Evolutionary conservation across 2,113 vertebrate species (phyloP), one percentile per base, ranked within the genome.

Genomic region (Megaleporinus macrocephalus): DNA sequence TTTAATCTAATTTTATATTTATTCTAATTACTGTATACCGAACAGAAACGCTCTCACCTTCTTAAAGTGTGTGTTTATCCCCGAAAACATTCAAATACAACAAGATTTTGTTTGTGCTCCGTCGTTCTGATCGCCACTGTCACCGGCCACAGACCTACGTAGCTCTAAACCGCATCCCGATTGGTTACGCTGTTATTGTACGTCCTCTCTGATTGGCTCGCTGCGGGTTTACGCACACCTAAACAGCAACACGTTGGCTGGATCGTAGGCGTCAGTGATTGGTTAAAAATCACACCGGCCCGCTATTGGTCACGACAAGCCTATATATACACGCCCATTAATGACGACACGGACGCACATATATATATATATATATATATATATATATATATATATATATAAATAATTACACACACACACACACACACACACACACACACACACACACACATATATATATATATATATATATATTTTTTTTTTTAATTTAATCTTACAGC

Each of bases 261-360:
- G 49, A 66, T 79, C 76, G 82, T 79, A 74, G 49, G 66, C 16
- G 20, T 69, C 24, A 24, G 15, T 53, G 61, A 79, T 84, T 84
- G 82, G 82, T 12, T 49, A 16, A 18, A 51, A 18, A 36, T 26
- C 57, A 18, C 47, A 13, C 18, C 7, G 22, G 22, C 20, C 3
- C 18, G 18, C 22, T 57, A 57, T 57, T 57, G 53, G 53, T 57
- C 53, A 22, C 14, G 22, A n/a, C 1, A 57, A 57, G 49, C 49
- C 49, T 1, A 51, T 15, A 51, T 15, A 51, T 51, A 51, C 15
- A 51, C 15, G 16, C 13, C 49, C 7, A 1, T 15, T 51, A 78
- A 7, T 44, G 41, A 7, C 1, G 41, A 44, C 5, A 44, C 4
- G 41, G 1, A 1, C 10, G 5, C 10, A 36, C 36, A 36, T 36